These are phyloP conservation scores for Seira ritae DNA, from an alignment of 2,888 invertebrate genomes.

Conservation along the genomic window DNA sequence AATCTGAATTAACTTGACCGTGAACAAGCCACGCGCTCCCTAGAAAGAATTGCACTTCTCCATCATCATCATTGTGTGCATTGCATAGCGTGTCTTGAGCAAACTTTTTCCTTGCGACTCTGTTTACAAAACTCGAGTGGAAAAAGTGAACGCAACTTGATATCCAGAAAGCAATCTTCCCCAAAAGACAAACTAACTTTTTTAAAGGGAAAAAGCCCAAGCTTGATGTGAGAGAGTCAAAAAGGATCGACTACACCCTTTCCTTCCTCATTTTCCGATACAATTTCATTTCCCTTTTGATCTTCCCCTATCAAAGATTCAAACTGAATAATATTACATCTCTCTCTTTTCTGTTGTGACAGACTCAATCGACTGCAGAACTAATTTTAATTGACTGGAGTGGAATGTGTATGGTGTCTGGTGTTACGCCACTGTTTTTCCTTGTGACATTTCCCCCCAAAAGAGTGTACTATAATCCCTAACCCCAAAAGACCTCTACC, in stretches of 20 bases:
- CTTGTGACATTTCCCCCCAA: not conserved
- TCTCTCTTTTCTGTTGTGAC: conserved; percentile 48
- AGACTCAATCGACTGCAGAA: conserved; percentile 64
- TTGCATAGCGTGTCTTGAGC: conserved; percentile 8
- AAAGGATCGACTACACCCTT: too few relatives aligned
- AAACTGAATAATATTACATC: too few relatives aligned
- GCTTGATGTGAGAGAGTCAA: not conserved
- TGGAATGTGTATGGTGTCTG: not conserved
- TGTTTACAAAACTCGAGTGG: too few relatives aligned
- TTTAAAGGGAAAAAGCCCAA: not conserved
- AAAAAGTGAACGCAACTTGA: too few relatives aligned
- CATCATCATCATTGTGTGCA: not conserved
- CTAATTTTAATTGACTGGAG: conserved; percentile 63
- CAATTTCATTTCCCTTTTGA: conserved; percentile 3
- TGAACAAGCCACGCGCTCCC: conserved; percentile 38
- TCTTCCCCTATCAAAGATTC: not conserved
- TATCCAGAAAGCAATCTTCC: too few relatives aligned
- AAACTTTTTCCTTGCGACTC: conserved; percentile 21
- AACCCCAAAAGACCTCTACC: conserved; percentile 28
- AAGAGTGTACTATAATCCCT: conserved; percentile 23
- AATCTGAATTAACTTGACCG: conserved; percentile 55
- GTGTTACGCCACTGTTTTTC: not conserved
- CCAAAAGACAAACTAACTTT: too few relatives aligned
- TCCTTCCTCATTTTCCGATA: too few relatives aligned
- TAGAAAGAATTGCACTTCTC: conserved; percentile 42